Evolutionary conservation across 2,113 vertebrate species (phyloP), one percentile per base, ranked within the genome.

Genomic region (Pollimyrus isidori): DNA sequence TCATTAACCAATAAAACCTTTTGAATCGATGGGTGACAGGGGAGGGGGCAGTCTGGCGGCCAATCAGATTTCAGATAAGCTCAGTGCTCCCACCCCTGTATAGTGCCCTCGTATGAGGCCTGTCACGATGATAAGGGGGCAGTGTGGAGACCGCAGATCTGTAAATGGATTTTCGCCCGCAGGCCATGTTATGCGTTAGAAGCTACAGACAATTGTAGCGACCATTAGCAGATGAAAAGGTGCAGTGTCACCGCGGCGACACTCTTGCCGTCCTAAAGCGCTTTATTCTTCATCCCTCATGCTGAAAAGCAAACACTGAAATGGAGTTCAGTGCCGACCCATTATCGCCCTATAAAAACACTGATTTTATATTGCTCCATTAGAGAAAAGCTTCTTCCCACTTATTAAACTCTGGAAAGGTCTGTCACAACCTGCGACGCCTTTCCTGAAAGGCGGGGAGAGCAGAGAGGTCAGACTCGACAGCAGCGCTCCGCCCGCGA

Each of bases 131-230:
- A 26, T 65, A 9, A 7, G 7, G 58, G n/a, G 58, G 58, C 58
- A 9, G 21, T 17, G 2, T 26, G 58, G 23, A 4, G 7, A n/a
- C 58, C 7, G 58, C 58, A 26, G 58, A 65, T 65, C 58, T 65
- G 58, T 65, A 9, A 65, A 65, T 65, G 62, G 62, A 65, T 26
- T n/a, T 65, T 65, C 3, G 13, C 15, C 10, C 1, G 11, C 69
- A 35, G 1, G 53, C 92, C 91, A 90, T 93, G 93, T 94, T 93
- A 92, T 93, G 89, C 92, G 0, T 89, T 87, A 80, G 93, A 92
- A 93, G 93, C 93, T 93, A 93, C 91, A 90, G 93, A 92, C 93
- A 94, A 95, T 94, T 93, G 92, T 92, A 89, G 92, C 93, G 92
- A 93, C 92, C 92, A 93, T 95, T 93, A 93, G 86, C 91, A 90